These are phyloP conservation scores for Meloe dianella DNA, from an alignment of 2,888 invertebrate species.

Conservation along the genomic window DNA sequence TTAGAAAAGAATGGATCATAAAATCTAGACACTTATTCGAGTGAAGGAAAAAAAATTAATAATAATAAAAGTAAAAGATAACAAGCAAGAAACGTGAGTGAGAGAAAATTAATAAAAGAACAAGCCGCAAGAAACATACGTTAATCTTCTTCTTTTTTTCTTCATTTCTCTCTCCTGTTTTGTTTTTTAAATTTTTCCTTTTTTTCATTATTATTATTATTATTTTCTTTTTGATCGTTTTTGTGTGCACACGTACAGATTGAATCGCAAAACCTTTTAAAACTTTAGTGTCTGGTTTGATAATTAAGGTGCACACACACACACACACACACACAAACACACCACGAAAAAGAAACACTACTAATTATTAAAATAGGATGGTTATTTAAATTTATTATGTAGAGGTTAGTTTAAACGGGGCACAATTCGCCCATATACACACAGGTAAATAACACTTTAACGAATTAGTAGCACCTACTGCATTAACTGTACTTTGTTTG, in stretches of 20 bases:
- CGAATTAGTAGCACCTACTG: not conserved
- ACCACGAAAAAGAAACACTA: conserved; percentile 25
- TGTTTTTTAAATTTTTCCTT: not conserved
- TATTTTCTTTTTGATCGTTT: not conserved
- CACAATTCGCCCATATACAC: not conserved
- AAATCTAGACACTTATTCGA: not conserved
- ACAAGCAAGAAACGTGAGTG: conserved; percentile 31
- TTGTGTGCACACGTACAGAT: conserved; percentile 18
- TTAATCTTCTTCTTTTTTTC: conserved; percentile 22
- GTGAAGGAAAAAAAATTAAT: conserved; percentile 22
- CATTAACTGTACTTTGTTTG: no score
- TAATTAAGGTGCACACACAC: conserved; percentile 33
- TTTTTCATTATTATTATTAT: no score
- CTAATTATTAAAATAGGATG: conserved; percentile 40
- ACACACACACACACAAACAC: not conserved
- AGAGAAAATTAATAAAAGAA: conserved; percentile 34
- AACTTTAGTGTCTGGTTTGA: conserved; percentile 19
- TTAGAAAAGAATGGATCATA: conserved; percentile 7
- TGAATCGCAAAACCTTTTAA: conserved; percentile 32
- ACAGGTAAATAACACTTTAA: conserved; percentile 32
- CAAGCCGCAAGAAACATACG: conserved; percentile 24
- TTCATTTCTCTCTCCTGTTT: not conserved
- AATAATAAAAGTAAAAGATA: conserved; percentile 22
- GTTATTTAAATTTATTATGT: conserved; percentile 42
- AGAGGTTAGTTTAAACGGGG: no score